phyloP scores from a whole-genome alignment of 2,113 vertebrate genomes.

The Barbus barbus region DNA sequence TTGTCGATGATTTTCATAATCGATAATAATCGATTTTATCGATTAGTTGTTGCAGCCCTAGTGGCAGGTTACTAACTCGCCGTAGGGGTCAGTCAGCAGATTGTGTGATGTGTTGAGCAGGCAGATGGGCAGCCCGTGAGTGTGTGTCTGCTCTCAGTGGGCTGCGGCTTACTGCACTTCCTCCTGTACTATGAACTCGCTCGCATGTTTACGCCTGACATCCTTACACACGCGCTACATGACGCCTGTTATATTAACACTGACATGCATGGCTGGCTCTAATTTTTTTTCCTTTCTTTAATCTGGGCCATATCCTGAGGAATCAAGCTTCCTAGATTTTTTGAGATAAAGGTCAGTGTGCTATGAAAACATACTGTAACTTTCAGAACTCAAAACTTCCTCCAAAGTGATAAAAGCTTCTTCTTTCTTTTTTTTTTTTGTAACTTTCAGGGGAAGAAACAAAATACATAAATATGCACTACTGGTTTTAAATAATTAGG shows the following conservation, averaged over 20 bases:
- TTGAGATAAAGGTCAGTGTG: neutral
- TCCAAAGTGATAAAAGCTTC: neutral
- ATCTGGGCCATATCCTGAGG: neutral
- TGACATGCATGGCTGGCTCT: neutral
- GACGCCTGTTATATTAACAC: neutral
- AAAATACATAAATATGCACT: neutral
- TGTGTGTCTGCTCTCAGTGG: constrained; percentile 23
- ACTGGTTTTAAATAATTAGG: too few species aligned
- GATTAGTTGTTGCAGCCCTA: too few species aligned
- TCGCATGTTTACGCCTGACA: neutral
- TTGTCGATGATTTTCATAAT: too few species aligned
- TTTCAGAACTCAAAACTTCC: constrained; percentile 4
- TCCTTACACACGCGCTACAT: neutral
- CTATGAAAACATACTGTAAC: neutral
- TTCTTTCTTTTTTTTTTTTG: too few species aligned
- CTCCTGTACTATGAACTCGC: too few species aligned
- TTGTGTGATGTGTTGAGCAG: constrained; percentile 33
- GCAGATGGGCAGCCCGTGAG: constrained; percentile 28
- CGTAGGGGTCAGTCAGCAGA: constrained; percentile 16
- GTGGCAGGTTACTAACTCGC: neutral
- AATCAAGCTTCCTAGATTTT: neutral
- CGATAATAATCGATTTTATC: too few species aligned
- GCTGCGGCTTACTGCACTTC: neutral
- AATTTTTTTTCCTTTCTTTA: too few species aligned
- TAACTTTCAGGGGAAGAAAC: neutral